These are phyloP conservation scores for Martes martes DNA, from an alignment of 2,113 vertebrate species.

Conservation along the genomic window DNA sequence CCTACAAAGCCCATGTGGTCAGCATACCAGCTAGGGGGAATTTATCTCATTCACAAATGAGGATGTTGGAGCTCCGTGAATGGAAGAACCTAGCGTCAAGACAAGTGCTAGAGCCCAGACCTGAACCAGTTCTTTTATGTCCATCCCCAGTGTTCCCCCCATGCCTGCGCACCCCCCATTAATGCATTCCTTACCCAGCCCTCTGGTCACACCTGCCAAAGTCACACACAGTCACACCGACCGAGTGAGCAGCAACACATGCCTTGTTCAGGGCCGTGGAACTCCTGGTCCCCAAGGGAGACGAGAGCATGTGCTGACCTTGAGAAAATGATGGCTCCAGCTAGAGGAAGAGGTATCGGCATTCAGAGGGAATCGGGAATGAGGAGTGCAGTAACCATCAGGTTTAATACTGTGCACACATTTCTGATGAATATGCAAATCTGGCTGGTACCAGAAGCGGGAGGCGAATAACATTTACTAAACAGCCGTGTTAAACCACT, in stretches of 20 bases:
- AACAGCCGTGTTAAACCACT: conserved; percentile 55
- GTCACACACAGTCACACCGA: not conserved
- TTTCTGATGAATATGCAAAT: conserved; percentile 74
- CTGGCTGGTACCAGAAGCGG: conserved; percentile 8
- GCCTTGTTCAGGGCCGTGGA: not conserved
- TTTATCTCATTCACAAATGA: not conserved
- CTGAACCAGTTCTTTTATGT: not conserved
- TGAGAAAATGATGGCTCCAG: conserved; percentile 17
- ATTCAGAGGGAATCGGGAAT: not conserved
- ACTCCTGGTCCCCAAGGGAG: not conserved
- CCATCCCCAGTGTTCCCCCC: too few relatives aligned
- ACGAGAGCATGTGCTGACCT: not conserved
- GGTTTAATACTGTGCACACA: conserved; percentile 30
- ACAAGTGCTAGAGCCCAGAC: not conserved
- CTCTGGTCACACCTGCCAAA: not conserved
- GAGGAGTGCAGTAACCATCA: not conserved
- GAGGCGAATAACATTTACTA: conserved; percentile 49
- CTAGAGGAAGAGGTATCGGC: conserved; percentile 17
- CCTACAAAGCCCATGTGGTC: not conserved
- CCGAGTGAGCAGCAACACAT: not conserved
- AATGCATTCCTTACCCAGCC: not conserved
- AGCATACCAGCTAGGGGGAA: not conserved
- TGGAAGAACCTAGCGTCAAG: not conserved
- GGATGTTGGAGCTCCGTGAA: not conserved
- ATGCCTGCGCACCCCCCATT: not conserved